Base-by-base conservation (phyloP, 2,113 vertebrate genomes). In the Alligator mississippiensis region DNA sequence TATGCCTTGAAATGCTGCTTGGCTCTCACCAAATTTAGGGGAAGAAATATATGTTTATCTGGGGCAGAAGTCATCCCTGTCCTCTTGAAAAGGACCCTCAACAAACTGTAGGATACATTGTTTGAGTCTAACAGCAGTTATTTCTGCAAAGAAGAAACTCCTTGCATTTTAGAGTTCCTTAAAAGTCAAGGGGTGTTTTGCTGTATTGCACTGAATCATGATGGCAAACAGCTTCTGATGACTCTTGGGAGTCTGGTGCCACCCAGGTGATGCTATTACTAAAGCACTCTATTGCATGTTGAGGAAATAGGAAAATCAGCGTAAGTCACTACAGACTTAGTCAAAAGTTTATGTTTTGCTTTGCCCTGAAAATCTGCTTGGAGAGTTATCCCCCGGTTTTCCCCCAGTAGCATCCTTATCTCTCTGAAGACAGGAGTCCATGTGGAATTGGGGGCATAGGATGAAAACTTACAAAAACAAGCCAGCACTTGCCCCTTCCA, bases 201-300 rank as follows among this genome's bases (percentile, higher is more conserved):
- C 59, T 1, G 2, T 2, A 62, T 4, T 3, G 11, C 66, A 70
- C 19, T 11, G 18, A 17, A 17, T 1, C 22, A 19, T 72, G 30
- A 34, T 10, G 76, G 27, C 68, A 77, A 60, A 87, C 0, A 22
- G 28, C 18, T 38, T 2, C 60, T 34, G 21, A 38, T 11, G 68
- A 24, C 30, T 38, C 30, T 38, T 72, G 6, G 1, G 9, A 3
- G 2, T 6, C 1, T 27, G 10, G 72, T 1, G 0, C 2, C 2
- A 38, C 13, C 34, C 79, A 6, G 5, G 61, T 70, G 18, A 28
- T 30, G n/a, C 66, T 70, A 9, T 68, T 70, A 18, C 66, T 70
- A 30, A 34, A 5, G 68, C 11, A 72, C 34, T 38, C 30, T 21
- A 38, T 21, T 22, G 68, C 30, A 72, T 4, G 11, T 18, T 22